A percentile compares a stretch with the other conserved stretches of the same genome.
Conservation (phyloP, 1,140 invertebrate genomes). For the Hylaeus anthracinus region DNA sequence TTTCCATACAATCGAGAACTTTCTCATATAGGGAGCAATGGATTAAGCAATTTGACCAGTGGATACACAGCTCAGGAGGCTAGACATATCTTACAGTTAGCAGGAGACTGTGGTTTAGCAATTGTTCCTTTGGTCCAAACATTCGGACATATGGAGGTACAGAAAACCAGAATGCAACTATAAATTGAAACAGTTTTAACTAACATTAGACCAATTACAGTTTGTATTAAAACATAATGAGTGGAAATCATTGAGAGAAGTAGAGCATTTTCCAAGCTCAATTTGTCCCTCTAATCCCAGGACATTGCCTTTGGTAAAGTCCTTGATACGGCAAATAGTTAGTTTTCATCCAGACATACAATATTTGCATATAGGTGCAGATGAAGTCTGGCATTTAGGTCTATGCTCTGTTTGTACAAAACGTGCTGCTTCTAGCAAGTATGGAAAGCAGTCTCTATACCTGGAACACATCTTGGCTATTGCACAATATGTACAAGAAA, state of each 20-base stretch:
- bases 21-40: slow-evolving; percentile 83
- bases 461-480: slow-evolving; percentile 86
- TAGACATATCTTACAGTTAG: slow-evolving; percentile 82
- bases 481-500: slow-evolving; percentile 83
- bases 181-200: slow-evolving; percentile 85
- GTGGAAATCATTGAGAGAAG: slow-evolving; percentile 90
- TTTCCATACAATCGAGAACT: slow-evolving; percentile 91
- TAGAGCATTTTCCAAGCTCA: slow-evolving; percentile 88
- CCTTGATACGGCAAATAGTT: slow-evolving; percentile 84
- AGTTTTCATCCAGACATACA: slow-evolving; percentile 84
- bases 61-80: slow-evolving; percentile 86
- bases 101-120: slow-evolving; percentile 85
- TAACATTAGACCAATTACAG: slow-evolving; percentile 77
- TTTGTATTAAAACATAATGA: slow-evolving; percentile 92
- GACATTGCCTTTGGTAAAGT: slow-evolving; percentile 82
- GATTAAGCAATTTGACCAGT: slow-evolving; percentile 80
- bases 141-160: slow-evolving; percentile 94
- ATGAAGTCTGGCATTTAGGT: slow-evolving; percentile 92
- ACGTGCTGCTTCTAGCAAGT: slow-evolving; percentile 80
- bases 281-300: slow-evolving; percentile 89
- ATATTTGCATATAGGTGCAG: slow-evolving; percentile 90
- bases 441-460: slow-evolving; percentile 83
- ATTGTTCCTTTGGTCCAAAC: slow-evolving; percentile 97
- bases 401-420: slow-evolving; percentile 88
- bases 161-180: neutral